Base-by-base conservation (phyloP, 2,888 invertebrate species). In the Diloba caeruleocephala region DNA sequence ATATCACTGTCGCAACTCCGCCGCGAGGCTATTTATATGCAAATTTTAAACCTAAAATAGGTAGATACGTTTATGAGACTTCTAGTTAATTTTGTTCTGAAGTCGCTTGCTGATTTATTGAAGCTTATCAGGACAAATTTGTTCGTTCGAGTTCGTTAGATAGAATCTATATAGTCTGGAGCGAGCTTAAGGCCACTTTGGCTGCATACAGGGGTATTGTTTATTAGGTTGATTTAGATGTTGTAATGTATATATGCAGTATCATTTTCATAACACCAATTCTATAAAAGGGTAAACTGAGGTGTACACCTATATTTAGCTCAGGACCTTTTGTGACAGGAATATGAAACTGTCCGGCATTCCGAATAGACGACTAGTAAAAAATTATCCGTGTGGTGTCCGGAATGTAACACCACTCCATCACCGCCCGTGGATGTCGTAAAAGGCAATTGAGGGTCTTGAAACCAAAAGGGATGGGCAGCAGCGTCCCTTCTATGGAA, bases 51-150 rank as follows among this genome's bases (percentile, higher is more conserved):
- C 73, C 79, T 75, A 74, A 78, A 78, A 78, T 79, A 75, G 70
- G 62, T 66, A 58, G 56, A 54, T 67, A 74, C 41, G 48, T 53
- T 58, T 45, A 66, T 55, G 50, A 42, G 49, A 60, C 55, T 50
- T 49, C 54, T 71, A 75, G 71, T 80, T 84, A 84, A 84, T 84
- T 84, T 81, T 71, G 78, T 75, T 84, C 81, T 78, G 73, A 84
- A 83, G 80, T 83, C 78, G 53, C 72, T 45, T 45, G 44, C 77
- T 84, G 84, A 85, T 86, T 82, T 85, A 85, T 87, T 71, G 80
- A 64, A 69, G 79, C 81, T 84, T 87, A 85, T 85, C 81, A 74
- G 53, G 78, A 82, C 82, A 81, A 85, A 84, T 85, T 84, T 83
- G 81, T 82, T 79, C 77, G 73, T 42, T 61, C 53, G 70, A 79